Evolutionary conservation across 2,113 vertebrate genomes (phyloP), one percentile per base, ranked within the genome.

Genomic region (Nothocercus julius): DNA sequence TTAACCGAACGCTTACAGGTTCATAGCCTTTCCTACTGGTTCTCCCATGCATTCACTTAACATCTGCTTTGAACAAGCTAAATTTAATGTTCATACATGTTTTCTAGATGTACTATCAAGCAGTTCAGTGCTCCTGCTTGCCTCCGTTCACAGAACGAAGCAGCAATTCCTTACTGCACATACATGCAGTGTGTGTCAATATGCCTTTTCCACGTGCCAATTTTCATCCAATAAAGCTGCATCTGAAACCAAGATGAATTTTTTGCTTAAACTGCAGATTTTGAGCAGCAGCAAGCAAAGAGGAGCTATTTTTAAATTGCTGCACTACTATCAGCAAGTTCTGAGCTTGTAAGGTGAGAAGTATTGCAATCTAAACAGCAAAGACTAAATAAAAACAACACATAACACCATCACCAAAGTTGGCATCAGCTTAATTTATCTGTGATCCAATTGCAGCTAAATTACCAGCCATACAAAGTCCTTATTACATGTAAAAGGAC

Each of bases 11-110:
- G 30, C n/a, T 40, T 21, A 68, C 70, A 90, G 59, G 45, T 58
- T 94, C 44, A 34, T 2, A 89, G 74, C 44, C 66, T 58, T 82
- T 79, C 70, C 73, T 8, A n/a, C 45, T 74, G 22, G 1, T 44
- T 91, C 66, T 77, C 67, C 68, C 90, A 53, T 19, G 40, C 63
- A 83, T 73, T 75, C 80, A 86, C 73, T 94, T 77, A 87, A 84
- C 70, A 81, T 34, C 80, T 87, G 85, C 89, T 91, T 66, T 82
- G 80, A 83, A 42, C 66, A 70, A 91, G 69, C 62, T 74, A 63
- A 82, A 78, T 42, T 30, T 56, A 73, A 92, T 70, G 86, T 73
- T 72, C 34, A 4, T 45, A 32, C 42, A 38, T 1, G 1, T 61
- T 83, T 85, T 70, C 63, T 78, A 28, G 49, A 30, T 45, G 59